A percentile compares a stretch with the other conserved stretches of the same genome.
These are phyloP conservation scores for Plebejus argus DNA, from an alignment of 2,888 invertebrate genomes.

Conservation along the genomic window DNA sequence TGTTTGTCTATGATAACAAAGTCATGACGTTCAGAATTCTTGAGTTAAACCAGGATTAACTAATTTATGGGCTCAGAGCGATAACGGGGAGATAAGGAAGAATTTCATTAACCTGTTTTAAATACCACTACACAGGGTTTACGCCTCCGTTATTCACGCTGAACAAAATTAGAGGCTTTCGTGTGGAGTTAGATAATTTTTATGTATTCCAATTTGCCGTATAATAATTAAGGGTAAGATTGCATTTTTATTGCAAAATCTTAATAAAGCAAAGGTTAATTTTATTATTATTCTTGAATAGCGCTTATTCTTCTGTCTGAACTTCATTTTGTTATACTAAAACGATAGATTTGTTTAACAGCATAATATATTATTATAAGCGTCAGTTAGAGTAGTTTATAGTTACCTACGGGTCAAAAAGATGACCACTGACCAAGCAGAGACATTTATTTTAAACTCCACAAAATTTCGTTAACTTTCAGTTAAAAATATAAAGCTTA, in stretches of 20 bases:
- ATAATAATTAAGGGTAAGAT: no score
- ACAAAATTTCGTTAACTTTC: background rate
- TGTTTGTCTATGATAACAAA: constrained; percentile 25
- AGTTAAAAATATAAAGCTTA: background rate
- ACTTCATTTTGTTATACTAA: background rate
- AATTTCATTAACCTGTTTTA: constrained; percentile 39
- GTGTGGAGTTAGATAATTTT: background rate
- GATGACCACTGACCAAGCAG: background rate
- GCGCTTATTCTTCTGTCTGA: background rate
- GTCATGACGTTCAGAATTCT: constrained; percentile 19
- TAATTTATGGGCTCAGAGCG: constrained; percentile 35
- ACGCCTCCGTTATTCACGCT: background rate
- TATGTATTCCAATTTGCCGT: background rate
- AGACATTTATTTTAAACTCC: background rate
- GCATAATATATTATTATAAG: no score
- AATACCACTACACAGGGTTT: background rate
- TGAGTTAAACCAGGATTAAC: constrained; percentile 37
- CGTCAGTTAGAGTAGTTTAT: no score
- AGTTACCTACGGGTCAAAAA: no score
- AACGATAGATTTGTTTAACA: no score
- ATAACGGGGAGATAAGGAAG: constrained; percentile 40
- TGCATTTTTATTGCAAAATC: no score
- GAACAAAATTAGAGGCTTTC: background rate
- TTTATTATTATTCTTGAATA: no score
- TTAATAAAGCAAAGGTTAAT: no score